phyloP scores from a whole-genome alignment of 1,140 invertebrate genomes.

The Hylyphantes graminicola region DNA sequence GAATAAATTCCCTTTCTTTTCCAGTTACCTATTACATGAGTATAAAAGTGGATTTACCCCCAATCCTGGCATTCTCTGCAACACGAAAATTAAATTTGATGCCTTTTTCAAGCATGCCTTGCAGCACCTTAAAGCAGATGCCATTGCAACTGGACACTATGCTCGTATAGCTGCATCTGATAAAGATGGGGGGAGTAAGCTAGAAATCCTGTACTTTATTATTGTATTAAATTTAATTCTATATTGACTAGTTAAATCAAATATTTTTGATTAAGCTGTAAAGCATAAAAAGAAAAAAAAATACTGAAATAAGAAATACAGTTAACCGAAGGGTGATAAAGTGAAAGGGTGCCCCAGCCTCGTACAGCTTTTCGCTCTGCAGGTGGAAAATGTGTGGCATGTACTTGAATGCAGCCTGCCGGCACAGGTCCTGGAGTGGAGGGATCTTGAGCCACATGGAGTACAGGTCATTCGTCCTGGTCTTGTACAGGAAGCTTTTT shows the following conservation, averaged over 20 bases:
- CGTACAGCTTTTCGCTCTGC: slow-evolving; percentile 18
- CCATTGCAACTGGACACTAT: slow-evolving; percentile 98
- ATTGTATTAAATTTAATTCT: background rate
- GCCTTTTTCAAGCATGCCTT: slow-evolving; percentile 84
- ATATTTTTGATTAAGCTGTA: no score
- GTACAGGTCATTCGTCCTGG: slow-evolving; percentile 65
- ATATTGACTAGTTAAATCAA: no score
- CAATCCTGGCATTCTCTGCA: slow-evolving; percentile 97
- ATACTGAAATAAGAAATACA: no score
- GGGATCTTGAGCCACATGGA: slow-evolving; percentile 83
- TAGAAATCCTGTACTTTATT: background rate
- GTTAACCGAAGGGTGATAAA: no score
- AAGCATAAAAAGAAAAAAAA: no score
- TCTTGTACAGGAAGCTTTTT: slow-evolving; percentile 63
- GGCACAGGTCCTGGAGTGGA: slow-evolving; percentile 85
- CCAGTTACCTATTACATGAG: slow-evolving; percentile 76
- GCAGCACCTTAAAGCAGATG: slow-evolving; percentile 81
- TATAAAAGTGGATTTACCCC: slow-evolving; percentile 89
- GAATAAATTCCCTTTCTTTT: background rate
- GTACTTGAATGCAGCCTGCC: slow-evolving; percentile 78
- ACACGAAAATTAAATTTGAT: slow-evolving; percentile 93
- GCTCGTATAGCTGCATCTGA: slow-evolving; percentile 68
- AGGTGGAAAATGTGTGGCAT: slow-evolving; percentile 43
- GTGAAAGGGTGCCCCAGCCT: slow-evolving; percentile 22
- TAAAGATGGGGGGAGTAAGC: background rate